Conservation (phyloP, 1,140 invertebrate genomes). For the Panagrolaimus sp. region DNA sequence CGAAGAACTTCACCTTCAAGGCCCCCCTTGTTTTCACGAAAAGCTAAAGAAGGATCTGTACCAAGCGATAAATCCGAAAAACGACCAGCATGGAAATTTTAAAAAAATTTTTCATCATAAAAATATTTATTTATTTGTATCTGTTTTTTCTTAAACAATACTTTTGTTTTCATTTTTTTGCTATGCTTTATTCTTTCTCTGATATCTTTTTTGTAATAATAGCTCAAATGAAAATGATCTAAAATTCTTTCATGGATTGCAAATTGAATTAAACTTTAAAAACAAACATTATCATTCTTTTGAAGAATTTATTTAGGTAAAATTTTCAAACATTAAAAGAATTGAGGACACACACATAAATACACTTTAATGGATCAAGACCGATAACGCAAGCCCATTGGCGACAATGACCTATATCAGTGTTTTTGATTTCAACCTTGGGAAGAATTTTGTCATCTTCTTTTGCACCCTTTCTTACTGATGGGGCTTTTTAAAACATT, state of each 20-base stretch:
- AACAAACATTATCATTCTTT: too few relatives aligned
- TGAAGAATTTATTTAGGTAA: too few relatives aligned
- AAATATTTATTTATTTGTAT: background rate
- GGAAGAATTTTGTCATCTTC: too few relatives aligned
- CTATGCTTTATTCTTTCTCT: too few relatives aligned
- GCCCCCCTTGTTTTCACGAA: background rate
- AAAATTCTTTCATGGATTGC: too few relatives aligned
- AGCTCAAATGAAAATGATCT: too few relatives aligned
- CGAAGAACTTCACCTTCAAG: conserved; percentile 4
- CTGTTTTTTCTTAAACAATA: background rate
- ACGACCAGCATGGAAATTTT: conserved; percentile 40
- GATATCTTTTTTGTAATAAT: too few relatives aligned
- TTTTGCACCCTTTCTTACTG: background rate
- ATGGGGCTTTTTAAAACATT: background rate
- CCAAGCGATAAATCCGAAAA: conserved; percentile 15
- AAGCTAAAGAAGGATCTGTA: conserved; percentile 5
- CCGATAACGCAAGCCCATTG: conserved; percentile 3
- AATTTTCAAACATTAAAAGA: background rate
- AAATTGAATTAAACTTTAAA: too few relatives aligned
- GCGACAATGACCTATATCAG: conserved; percentile 10
- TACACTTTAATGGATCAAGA: conserved; percentile 3
- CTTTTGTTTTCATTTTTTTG: too few relatives aligned
- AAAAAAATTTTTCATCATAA: conserved; percentile 2
- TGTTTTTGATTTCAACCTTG: background rate
- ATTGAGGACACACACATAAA: conserved; percentile 13